Evolutionary conservation across 2,113 vertebrate genomes (phyloP).

Genomic region (Heterochromis multidens): DNA sequence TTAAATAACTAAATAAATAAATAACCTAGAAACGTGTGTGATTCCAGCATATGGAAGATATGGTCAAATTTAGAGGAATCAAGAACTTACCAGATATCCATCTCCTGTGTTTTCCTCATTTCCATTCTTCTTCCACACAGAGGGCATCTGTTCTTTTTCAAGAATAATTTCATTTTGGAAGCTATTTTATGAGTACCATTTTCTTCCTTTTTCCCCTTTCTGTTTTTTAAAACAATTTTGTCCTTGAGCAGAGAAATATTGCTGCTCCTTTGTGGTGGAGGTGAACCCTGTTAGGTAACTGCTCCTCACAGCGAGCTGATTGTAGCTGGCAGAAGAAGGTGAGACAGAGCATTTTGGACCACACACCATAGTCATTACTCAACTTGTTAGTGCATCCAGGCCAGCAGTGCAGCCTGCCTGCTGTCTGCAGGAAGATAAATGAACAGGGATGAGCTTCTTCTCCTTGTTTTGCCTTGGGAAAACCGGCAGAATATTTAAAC

Average conservation of each 20-base stretch:
- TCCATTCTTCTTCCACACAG: too few species aligned
- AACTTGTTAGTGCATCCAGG: slow-evolving; percentile 20
- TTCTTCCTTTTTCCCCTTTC: too few species aligned
- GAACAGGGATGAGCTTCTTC: background rate
- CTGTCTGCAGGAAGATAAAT: slow-evolving; percentile 27
- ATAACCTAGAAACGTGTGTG: too few species aligned
- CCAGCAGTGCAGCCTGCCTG: background rate
- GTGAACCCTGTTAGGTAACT: background rate
- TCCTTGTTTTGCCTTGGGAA: background rate
- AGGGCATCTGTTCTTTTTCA: too few species aligned
- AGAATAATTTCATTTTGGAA: too few species aligned
- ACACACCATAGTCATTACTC: slow-evolving; percentile 34
- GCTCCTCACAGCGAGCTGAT: background rate
- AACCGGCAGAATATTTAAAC: background rate
- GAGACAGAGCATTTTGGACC: background rate
- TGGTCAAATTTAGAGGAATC: too few species aligned
- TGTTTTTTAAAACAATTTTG: too few species aligned
- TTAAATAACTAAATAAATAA: too few species aligned
- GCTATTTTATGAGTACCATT: too few species aligned
- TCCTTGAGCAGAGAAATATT: background rate
- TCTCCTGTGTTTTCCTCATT: too few species aligned
- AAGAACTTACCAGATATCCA: too few species aligned
- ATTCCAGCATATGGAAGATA: too few species aligned
- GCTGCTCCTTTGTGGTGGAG: background rate
- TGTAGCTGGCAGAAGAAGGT: background rate